Evolutionary conservation across 2,888 invertebrate genomes (phyloP).

Genomic region (Plebejus anna): DNA sequence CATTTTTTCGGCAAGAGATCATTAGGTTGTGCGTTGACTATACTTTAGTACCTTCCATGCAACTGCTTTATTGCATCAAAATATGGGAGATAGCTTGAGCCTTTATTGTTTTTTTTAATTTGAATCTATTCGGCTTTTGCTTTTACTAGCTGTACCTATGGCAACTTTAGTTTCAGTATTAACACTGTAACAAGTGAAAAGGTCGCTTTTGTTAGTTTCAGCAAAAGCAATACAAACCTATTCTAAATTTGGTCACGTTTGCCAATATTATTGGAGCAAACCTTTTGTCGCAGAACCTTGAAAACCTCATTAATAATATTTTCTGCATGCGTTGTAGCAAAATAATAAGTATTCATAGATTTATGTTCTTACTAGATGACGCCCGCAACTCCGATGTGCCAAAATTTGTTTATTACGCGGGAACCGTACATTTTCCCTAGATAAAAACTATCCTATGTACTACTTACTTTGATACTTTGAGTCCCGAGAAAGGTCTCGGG

Average conservation of each 20-base stretch:
- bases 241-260: conserved; percentile 8
- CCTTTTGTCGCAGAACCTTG: conserved; percentile 5
- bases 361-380: too few relatives aligned
- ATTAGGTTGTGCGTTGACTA: too few relatives aligned
- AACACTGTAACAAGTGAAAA: neutral
- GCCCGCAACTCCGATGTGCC: too few relatives aligned
- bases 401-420: too few relatives aligned
- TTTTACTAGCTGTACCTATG: neutral
- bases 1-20: too few relatives aligned
- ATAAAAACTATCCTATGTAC: too few relatives aligned
- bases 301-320: neutral
- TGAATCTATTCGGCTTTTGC: neutral
- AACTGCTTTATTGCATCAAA: too few relatives aligned
- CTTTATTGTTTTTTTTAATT: neutral
- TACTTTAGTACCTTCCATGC: too few relatives aligned
- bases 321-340: neutral
- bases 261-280: neutral
- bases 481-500: too few relatives aligned
- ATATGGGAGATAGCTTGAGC: too few relatives aligned
- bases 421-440: too few relatives aligned
- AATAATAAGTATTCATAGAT: neutral
- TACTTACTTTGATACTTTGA: too few relatives aligned
- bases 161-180: neutral
- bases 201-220: neutral
- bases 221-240: neutral